These are phyloP conservation scores for Daubentonia madagascariensis DNA, from an alignment of 2,113 vertebrate genomes.

Conservation along the genomic window DNA sequence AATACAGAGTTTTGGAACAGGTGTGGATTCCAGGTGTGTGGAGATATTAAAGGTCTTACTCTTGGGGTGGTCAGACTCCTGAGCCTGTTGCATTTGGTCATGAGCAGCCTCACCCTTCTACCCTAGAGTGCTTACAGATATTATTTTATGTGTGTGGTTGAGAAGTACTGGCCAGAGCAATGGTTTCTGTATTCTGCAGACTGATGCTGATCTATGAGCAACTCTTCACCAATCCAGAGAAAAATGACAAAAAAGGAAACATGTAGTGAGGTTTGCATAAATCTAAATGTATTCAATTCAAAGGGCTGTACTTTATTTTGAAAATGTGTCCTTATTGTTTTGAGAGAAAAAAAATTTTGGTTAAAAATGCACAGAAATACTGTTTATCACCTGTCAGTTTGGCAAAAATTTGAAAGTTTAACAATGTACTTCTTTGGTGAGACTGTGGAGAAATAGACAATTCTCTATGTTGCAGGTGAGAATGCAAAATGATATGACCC, in stretches of 20 bases:
- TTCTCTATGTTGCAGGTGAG: background rate
- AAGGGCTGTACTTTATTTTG: background rate
- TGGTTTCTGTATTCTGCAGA: background rate
- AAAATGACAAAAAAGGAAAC: background rate
- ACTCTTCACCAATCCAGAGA: background rate
- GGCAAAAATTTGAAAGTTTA: background rate
- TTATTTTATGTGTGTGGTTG: background rate
- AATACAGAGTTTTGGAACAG: background rate
- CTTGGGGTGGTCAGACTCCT: background rate
- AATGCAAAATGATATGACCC: background rate
- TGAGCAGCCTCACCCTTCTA: background rate
- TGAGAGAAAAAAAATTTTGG: background rate
- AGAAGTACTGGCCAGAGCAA: background rate
- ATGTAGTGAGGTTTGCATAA: background rate
- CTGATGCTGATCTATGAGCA: background rate
- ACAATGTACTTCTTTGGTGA: background rate
- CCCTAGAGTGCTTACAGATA: background rate
- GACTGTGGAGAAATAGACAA: background rate
- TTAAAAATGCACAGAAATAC: background rate
- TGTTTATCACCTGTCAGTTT: background rate
- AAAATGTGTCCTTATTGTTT: background rate
- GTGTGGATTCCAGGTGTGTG: background rate
- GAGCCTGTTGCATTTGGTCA: background rate
- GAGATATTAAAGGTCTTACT: background rate
- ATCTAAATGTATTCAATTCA: background rate